phyloP scores from a whole-genome alignment of 64 coral and sea anemone species.

The Pocillopora verrucosa region DNA sequence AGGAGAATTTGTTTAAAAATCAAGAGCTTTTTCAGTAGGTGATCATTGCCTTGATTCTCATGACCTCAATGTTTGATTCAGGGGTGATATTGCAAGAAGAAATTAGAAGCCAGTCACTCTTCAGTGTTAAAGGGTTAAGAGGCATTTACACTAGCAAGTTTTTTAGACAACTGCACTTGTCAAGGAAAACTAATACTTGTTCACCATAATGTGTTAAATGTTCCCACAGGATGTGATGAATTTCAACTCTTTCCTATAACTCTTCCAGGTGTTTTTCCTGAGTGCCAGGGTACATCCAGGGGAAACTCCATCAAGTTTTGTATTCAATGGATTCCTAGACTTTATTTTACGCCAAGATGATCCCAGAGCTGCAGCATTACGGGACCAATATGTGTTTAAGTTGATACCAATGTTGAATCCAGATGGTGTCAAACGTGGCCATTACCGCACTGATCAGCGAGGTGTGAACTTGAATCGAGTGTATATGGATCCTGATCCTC shows the following conservation, averaged over 20 bases:
- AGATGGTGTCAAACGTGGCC: constrained; percentile 96
- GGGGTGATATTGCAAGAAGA: too few relatives aligned
- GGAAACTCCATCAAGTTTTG: constrained; percentile 97
- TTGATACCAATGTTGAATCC: constrained; percentile 95
- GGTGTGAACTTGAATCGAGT: constrained; percentile 93
- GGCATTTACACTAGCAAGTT: too few relatives aligned
- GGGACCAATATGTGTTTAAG: constrained; percentile 87
- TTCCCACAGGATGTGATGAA: background rate
- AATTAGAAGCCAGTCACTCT: too few relatives aligned
- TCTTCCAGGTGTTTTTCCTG: constrained; percentile 87
- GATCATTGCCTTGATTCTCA: too few relatives aligned
- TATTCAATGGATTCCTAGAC: constrained; percentile 97
- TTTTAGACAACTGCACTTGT: too few relatives aligned
- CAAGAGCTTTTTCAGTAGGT: too few relatives aligned
- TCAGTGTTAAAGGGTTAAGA: too few relatives aligned
- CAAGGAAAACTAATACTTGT: too few relatives aligned
- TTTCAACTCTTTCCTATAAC: background rate
- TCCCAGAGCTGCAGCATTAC: constrained; percentile 66
- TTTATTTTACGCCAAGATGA: constrained; percentile 84
- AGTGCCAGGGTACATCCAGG: constrained; percentile 97
- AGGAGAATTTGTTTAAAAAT: too few relatives aligned
- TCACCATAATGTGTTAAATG: background rate
- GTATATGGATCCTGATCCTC: constrained; percentile 82
- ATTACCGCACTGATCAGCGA: constrained; percentile 84
- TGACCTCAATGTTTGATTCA: too few relatives aligned